Evolutionary conservation across 1,140 invertebrate genomes (phyloP).

Genomic region (Agrilus planipennis): DNA sequence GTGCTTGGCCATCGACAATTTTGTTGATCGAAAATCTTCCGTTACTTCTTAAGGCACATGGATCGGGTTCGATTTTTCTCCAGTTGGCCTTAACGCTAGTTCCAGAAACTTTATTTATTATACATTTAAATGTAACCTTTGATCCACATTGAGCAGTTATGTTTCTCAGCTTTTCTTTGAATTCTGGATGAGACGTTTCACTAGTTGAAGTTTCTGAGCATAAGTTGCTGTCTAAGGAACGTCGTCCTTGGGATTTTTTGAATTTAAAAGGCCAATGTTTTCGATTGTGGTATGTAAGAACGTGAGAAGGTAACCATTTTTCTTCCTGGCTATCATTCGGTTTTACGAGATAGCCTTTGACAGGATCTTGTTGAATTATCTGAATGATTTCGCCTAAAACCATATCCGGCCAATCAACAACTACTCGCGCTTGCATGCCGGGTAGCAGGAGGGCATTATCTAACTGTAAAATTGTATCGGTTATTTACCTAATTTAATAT

Average conservation of each 20-base stretch:
- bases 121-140: conserved; percentile 25
- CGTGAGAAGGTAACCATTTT: conserved; percentile 52
- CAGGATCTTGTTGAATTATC: conserved; percentile 35
- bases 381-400: conserved; percentile 40
- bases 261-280: conserved; percentile 52
- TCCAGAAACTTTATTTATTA: conserved; percentile 21
- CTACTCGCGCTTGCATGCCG: conserved; percentile 39
- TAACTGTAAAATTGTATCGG: too few species aligned
- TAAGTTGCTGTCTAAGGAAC: conserved; percentile 33
- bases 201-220: conserved; percentile 15
- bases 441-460: conserved; percentile 37
- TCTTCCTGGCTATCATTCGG: conserved; percentile 36
- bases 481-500: too few species aligned
- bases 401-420: conserved; percentile 40
- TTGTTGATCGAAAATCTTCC: conserved; percentile 38
- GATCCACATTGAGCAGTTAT: conserved; percentile 21
- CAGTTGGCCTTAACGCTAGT: conserved; percentile 36
- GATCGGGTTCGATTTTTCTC: conserved; percentile 43
- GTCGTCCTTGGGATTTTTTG: conserved; percentile 34
- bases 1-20: conserved; percentile 37
- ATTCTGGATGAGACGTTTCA: conserved; percentile 25
- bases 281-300: conserved; percentile 41
- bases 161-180: conserved; percentile 26
- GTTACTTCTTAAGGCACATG: conserved; percentile 37
- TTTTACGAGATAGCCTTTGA: conserved; percentile 35